Base-by-base conservation (phyloP, 2,888 invertebrate genomes). In the Petrolisthes cinctipes region DNA sequence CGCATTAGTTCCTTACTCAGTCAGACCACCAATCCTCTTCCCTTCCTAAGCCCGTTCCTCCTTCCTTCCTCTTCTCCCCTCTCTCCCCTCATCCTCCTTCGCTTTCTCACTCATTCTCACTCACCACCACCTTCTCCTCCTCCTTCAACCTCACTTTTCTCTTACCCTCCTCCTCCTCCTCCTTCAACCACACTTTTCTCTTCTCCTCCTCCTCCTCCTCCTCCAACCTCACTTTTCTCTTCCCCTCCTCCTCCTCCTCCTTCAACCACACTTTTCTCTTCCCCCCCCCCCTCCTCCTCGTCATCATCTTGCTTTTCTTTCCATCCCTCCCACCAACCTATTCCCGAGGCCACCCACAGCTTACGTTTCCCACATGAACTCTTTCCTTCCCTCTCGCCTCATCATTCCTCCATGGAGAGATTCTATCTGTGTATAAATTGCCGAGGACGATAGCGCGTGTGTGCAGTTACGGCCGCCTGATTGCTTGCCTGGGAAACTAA, bases 401-500 rank as follows among this genome's bases (percentile, higher is more conserved):
- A 9, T 61, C 71, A n/a, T 71, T 71, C 17, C 71, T 17, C 0
- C 61, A 9, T n/a, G 71, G 0, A 14, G 14, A 71, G 14, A 71
- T n/a, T 11, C 20, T 71, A 71, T 20, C 71, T 71, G 71, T n/a
- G n/a, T 11, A 71, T 71, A 71, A 71, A 6, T 71, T 71, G 20
- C 1, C 37, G 37, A 37, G 37, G 37, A 37, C 37, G 37, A 37
- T 37, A 37, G 37, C 37, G 37, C 71, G n/a, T 71, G 71, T 6
- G 71, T 6, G 71, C 71, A 11, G 71, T 71, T 71, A 71, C 71
- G 71, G n/a, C 37, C 71, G 71, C 71, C 20, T n/a, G 71, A 71
- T 71, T 71, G 71, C 71, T 71, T 71, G 71, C n/a, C n/a, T 17
- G 71, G 71, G 37, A 71, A 71, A 71, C 14, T 71, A n/a, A 71